Conservation (phyloP, 2,888 invertebrate species). For the Andricus quercusramuli region DNA sequence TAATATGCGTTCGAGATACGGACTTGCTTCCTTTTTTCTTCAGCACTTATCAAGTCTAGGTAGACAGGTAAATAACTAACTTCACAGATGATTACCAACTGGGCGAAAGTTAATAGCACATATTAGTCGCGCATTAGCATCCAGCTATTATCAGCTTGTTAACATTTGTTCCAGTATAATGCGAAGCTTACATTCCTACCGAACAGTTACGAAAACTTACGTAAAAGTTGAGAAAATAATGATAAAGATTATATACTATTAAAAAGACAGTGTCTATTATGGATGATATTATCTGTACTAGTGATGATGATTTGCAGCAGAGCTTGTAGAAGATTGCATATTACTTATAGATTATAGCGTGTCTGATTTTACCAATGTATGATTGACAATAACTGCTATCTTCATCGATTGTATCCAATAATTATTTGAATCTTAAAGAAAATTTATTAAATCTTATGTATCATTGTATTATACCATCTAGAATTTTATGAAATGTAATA, state of each 20-base stretch:
- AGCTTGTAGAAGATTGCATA: background rate
- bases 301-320: background rate
- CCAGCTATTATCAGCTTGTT: constrained; percentile 29
- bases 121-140: constrained; percentile 61
- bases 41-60: constrained; percentile 1
- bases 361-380: too few relatives aligned
- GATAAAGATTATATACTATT: background rate
- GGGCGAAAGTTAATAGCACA: constrained; percentile 61
- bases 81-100: constrained; percentile 53
- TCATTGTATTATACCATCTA: too few relatives aligned
- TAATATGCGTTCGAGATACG: constrained; percentile 16
- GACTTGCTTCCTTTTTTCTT: background rate
- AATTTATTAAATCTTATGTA: too few relatives aligned
- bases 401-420: too few relatives aligned
- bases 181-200: background rate
- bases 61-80: constrained; percentile 42
- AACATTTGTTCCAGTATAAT: constrained; percentile 12
- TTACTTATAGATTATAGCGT: background rate
- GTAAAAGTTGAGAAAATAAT: background rate
- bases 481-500: too few relatives aligned
- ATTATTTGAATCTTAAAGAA: too few relatives aligned
- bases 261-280: background rate
- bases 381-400: too few relatives aligned
- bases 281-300: background rate
- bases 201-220: background rate